Percentiles rank a stretch among this genome's conserved stretches.
phyloP scores from a whole-genome alignment of 2,113 vertebrate genomes.

The Ictidomys tridecemlineatus region DNA sequence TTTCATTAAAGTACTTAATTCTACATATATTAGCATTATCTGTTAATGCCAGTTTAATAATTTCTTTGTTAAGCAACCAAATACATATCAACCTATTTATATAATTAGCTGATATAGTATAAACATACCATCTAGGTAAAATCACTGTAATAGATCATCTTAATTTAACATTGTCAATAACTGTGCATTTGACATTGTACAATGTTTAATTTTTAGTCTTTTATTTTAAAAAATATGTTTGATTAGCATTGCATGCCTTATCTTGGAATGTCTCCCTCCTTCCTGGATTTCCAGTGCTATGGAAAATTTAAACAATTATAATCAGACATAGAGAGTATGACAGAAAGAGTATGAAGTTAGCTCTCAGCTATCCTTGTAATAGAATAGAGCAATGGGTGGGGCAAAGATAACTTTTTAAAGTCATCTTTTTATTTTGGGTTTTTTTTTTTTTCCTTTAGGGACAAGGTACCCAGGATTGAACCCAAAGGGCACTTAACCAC shows the following conservation, averaged over 20 bases:
- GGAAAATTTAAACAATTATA: neutral
- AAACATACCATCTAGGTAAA: conserved; percentile 68
- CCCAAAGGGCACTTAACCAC: too few relatives aligned
- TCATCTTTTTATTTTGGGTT: neutral
- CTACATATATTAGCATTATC: neutral
- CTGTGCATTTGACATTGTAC: neutral
- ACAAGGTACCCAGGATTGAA: too few relatives aligned
- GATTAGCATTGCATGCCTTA: neutral
- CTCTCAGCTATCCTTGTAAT: neutral
- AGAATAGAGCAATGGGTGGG: neutral
- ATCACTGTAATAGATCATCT: conserved; percentile 14
- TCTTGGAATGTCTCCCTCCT: neutral
- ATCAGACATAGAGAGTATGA: neutral
- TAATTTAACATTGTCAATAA: neutral
- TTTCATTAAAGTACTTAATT: neutral
- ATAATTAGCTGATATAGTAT: conserved; percentile 80
- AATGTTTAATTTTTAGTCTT: neutral
- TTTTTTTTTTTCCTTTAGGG: too few relatives aligned
- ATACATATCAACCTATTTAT: conserved; percentile 83
- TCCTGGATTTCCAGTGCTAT: neutral
- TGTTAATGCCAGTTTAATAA: conserved; percentile 29
- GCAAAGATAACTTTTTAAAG: neutral
- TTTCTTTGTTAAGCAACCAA: conserved; percentile 36
- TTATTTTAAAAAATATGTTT: neutral
- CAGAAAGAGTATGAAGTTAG: neutral